Evolutionary conservation across 2,797 vertebrate genomes (phyloP).

Genomic region (Coranthus polyacanthus): DNA sequence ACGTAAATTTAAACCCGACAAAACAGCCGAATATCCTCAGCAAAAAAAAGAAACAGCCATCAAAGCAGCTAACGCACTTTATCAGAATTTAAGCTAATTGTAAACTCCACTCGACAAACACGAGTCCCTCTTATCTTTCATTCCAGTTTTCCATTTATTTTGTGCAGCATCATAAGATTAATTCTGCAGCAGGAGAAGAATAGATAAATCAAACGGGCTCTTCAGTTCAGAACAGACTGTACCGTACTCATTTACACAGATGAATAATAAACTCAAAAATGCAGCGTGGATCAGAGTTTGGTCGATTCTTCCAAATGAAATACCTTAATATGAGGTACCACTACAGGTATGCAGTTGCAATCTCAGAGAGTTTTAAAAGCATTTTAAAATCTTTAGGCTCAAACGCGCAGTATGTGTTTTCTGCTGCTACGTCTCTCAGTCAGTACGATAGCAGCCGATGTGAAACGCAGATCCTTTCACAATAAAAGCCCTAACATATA

Average conservation of each 20-base stretch:
- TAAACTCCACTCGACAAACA: neutral
- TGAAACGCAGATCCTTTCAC: too few species aligned
- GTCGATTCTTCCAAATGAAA: neutral
- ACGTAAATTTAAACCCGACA: neutral
- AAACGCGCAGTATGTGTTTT: too few species aligned
- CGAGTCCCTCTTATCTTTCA: neutral
- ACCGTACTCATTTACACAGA: neutral
- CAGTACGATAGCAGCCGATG: too few species aligned
- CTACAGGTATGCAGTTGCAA: neutral
- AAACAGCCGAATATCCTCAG: neutral
- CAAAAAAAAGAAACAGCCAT: neutral
- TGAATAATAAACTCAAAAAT: neutral
- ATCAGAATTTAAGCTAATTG: neutral
- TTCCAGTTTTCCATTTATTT: neutral
- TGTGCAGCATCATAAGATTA: neutral
- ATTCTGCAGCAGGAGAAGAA: neutral
- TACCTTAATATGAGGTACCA: neutral
- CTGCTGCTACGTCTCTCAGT: too few species aligned
- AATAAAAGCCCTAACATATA: too few species aligned
- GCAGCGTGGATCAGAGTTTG: neutral
- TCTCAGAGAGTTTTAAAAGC: too few species aligned
- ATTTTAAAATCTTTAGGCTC: too few species aligned
- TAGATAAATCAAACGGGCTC: neutral
- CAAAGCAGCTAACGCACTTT: neutral
- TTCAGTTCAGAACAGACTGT: constrained; percentile 9